Evolutionary conservation across 2,113 vertebrate species (phyloP).

Genomic region (Clarias macrocephalus): DNA sequence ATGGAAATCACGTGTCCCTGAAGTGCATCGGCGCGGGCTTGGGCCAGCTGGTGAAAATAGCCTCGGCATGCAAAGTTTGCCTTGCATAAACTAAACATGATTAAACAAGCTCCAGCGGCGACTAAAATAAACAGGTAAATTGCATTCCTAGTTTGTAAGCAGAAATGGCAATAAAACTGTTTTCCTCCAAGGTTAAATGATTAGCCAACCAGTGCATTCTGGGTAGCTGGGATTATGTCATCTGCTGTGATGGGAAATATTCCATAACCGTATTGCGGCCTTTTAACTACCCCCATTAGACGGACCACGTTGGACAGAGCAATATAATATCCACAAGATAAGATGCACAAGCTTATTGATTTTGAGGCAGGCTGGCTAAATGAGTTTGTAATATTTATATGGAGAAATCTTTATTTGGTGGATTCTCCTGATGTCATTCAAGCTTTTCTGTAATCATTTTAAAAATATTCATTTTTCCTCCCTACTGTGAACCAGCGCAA

Average conservation of each 20-base stretch:
- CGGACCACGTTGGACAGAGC: conserved; percentile 37
- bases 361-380: conserved; percentile 76
- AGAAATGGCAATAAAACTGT: conserved; percentile 47
- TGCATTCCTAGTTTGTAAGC: conserved; percentile 39
- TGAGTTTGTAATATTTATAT: conserved; percentile 89
- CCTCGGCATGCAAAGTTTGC: conserved; percentile 36
- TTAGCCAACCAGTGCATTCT: conserved; percentile 49
- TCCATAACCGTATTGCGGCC: conserved; percentile 56
- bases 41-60: conserved; percentile 29
- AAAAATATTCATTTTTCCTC: conserved; percentile 85
- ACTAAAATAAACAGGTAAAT: conserved; percentile 48
- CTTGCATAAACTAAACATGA: conserved; percentile 25
- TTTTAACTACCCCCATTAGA: conserved; percentile 59
- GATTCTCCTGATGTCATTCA: conserved; percentile 76
- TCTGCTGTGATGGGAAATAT: conserved; percentile 55
- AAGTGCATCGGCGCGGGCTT: not conserved
- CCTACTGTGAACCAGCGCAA: conserved; percentile 77
- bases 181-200: conserved; percentile 56
- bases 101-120: conserved; percentile 28
- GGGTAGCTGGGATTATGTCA: conserved; percentile 47
- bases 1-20: conserved; percentile 33
- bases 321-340: conserved; percentile 58
- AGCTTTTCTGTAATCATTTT: conserved; percentile 79
- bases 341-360: conserved; percentile 85
- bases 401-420: conserved; percentile 86